Base-by-base conservation (phyloP, 53 echinoderm and acorn worm species). In the Hippasteria phrygiana region DNA sequence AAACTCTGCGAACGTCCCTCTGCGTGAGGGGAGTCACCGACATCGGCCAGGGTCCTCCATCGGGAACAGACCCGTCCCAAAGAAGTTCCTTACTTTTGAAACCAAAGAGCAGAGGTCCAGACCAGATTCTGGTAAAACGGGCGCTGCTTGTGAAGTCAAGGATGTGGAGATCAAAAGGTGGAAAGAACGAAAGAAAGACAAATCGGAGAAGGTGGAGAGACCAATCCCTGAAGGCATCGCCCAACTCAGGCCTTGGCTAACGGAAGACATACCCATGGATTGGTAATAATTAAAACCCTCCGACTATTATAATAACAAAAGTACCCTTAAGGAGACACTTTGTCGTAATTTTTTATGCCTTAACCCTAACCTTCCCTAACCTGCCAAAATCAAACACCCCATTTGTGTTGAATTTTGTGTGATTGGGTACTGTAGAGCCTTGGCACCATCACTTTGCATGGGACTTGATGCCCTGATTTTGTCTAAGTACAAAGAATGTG, bases 211-310 rank as follows among this genome's bases (percentile, higher is more conserved):
- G 24, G 43, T 26, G 54, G 80, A 71, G 28, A 34, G 77, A 48
- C 5, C 63, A 31, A 59, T 96, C 35, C 96, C 96, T 27, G 48
- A 67, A 79, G 93, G 93, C 31, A 94, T 96, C 45, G 87, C 90
- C 55, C 91, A 93, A 53, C 83, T 96, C 22, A 65, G 88, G 43
- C 93, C 96, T 32, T 96, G 94, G 94, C 71, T 96, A 16, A 94
- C 91, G 9, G 71, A 75, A 50, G 87, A 89, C 62, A 55, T 91
- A 26, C 89, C 92, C 16, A 47, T 74, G 59, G 93, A 94, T 27
- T 91, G 88, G 96, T 96, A 80, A 76, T n/a, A n/a, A n/a, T n/a
- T n/a, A n/a, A n/a, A n/a, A n/a, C n/a, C n/a, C n/a, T n/a, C n/a
- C n/a, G n/a, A n/a, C n/a, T n/a, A n/a, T n/a, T n/a, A n/a, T n/a